These are phyloP conservation scores for Mimachlamys varia DNA, from an alignment of 2,888 invertebrate species.

Conservation along the genomic window DNA sequence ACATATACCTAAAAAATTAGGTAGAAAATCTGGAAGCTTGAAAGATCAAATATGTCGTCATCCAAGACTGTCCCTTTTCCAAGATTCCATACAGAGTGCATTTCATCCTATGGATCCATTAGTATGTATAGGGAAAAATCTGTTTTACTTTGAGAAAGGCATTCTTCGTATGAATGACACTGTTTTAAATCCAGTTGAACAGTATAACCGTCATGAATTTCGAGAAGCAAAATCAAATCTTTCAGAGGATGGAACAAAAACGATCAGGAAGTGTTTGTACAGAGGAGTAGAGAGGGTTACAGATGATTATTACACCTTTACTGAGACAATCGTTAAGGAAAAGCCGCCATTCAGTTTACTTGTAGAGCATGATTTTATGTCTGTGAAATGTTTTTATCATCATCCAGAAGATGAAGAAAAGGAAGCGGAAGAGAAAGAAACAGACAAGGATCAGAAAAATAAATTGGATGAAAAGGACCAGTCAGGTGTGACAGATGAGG, in stretches of 20 bases:
- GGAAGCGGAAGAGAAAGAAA: slow-evolving; percentile 4
- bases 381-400: slow-evolving; percentile 64
- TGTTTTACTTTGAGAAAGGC: slow-evolving; percentile 64
- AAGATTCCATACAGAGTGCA: slow-evolving; percentile 67
- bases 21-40: background rate
- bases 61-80: slow-evolving; percentile 63
- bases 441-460: slow-evolving; percentile 34
- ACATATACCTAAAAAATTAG: background rate
- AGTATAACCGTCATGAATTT: background rate
- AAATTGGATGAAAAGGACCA: slow-evolving; percentile 32
- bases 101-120: slow-evolving; percentile 64
- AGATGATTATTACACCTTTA: slow-evolving; percentile 65
- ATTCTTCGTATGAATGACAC: slow-evolving; percentile 62
- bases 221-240: background rate
- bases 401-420: slow-evolving; percentile 38
- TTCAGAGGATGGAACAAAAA: background rate
- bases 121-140: slow-evolving; percentile 61
- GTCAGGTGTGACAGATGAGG: background rate
- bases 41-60: slow-evolving; percentile 57
- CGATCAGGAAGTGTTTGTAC: slow-evolving; percentile 68
- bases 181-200: slow-evolving; percentile 46
- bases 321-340: slow-evolving; percentile 57
- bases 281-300: slow-evolving; percentile 63
- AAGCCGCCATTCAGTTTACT: slow-evolving; percentile 62
- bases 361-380: slow-evolving; percentile 70